Conservation (phyloP, 2,797 vertebrate genomes). For the Jordanella pulchra region DNA sequence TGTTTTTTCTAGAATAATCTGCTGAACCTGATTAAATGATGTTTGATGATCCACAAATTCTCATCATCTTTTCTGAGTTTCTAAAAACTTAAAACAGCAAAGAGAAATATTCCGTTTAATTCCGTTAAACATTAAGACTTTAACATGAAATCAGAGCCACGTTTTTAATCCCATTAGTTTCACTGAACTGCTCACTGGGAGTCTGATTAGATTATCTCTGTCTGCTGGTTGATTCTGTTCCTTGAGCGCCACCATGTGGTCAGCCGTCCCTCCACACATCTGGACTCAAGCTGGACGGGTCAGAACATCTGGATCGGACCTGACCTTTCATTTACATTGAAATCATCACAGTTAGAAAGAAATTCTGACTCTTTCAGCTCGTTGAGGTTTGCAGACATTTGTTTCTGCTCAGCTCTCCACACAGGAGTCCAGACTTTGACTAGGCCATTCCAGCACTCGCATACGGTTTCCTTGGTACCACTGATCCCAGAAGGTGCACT, state of each 20-base stretch:
- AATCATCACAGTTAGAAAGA: neutral
- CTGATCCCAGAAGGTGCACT: neutral
- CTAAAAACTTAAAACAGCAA: neutral
- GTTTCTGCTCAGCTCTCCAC: neutral
- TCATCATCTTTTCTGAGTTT: neutral
- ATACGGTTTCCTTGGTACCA: neutral
- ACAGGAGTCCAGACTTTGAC: neutral
- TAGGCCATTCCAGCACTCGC: neutral
- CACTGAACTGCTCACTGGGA: no score
- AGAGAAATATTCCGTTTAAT: neutral
- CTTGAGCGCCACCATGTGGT: neutral
- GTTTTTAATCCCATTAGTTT: no score
- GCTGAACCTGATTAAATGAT: neutral
- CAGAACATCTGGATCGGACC: neutral
- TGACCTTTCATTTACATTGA: no score
- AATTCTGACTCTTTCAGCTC: neutral
- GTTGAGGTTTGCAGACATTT: neutral
- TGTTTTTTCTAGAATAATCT: neutral
- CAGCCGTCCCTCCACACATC: no score
- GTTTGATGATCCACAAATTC: neutral
- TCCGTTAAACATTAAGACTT: no score
- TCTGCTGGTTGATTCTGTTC: neutral
- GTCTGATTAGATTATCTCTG: no score
- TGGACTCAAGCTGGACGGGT: no score
- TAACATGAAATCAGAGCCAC: no score